phyloP scores from a whole-genome alignment of 2,888 invertebrate genomes.

The Cyclophora albipunctata region DNA sequence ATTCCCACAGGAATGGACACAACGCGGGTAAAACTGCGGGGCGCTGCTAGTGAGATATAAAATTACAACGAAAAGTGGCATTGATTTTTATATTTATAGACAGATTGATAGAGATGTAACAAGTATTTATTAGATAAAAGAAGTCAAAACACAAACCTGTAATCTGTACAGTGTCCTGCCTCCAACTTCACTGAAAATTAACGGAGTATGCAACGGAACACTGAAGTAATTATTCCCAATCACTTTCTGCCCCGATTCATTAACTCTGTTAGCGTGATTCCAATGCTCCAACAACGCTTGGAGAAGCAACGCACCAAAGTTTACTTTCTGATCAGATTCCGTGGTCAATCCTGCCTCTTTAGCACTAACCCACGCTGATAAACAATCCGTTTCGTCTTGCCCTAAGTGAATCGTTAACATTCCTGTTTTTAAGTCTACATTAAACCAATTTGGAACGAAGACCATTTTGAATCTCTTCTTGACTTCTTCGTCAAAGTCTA shows the following conservation, averaged over 20 bases:
- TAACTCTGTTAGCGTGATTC: conserved; percentile 82
- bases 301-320: conserved; percentile 94
- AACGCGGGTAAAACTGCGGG: too few relatives aligned
- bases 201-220: conserved; percentile 96
- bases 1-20: too few relatives aligned
- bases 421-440: conserved; percentile 98
- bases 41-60: too few relatives aligned
- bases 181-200: conserved; percentile 97
- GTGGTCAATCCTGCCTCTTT: conserved; percentile 92
- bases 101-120: too few relatives aligned
- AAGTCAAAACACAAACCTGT: conserved; percentile 32
- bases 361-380: conserved; percentile 98
- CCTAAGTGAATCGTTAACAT: conserved; percentile 98
- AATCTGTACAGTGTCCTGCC: conserved; percentile 94
- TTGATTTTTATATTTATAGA: too few relatives aligned
- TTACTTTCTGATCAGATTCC: conserved; percentile 91
- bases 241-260: conserved; percentile 82
- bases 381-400: conserved; percentile 98
- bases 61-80: too few relatives aligned
- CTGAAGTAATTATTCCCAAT: conserved; percentile 87
- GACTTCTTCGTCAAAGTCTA: conserved; percentile 94
- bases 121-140: too few relatives aligned
- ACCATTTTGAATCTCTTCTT: conserved; percentile 94
- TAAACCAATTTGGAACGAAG: conserved; percentile 99
- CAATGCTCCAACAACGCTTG: conserved; percentile 97